Percentiles rank a stretch among this genome's conserved stretches.
Evolutionary conservation across 2,113 vertebrate species (phyloP).

Genomic region (Nymphicus hollandicus): DNA sequence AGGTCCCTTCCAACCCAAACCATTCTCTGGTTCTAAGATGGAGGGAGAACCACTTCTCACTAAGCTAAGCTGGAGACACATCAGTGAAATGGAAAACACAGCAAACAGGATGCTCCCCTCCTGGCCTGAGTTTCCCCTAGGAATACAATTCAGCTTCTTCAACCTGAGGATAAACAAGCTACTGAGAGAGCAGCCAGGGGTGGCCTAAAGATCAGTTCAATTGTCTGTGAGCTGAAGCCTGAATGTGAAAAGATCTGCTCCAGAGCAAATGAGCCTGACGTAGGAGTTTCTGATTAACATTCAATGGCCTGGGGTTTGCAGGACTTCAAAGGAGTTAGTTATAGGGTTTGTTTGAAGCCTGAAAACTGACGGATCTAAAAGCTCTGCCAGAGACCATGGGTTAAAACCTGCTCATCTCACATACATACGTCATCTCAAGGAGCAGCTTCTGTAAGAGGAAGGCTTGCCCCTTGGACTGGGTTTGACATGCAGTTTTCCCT

Average conservation of each 20-base stretch:
- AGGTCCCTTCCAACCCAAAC: neutral
- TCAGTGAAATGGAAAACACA: neutral
- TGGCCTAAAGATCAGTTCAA: neutral
- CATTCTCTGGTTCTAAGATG: neutral
- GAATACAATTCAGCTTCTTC: neutral
- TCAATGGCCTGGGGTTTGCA: neutral
- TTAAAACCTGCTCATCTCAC: neutral
- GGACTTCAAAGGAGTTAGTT: neutral
- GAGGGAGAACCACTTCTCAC: constrained; percentile 45
- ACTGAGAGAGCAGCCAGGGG: neutral
- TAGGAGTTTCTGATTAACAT: constrained; percentile 7
- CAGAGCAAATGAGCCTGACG: neutral
- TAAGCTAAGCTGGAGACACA: neutral
- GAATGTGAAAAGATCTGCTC: neutral
- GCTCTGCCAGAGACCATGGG: neutral
- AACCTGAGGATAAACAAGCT: neutral
- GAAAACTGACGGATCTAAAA: constrained; percentile 1
- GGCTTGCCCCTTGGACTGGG: constrained; percentile 5
- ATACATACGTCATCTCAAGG: neutral
- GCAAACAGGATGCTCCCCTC: neutral
- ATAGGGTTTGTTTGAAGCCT: constrained; percentile 15
- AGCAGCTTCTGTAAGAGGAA: constrained; percentile 5
- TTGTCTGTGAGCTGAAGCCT: neutral
- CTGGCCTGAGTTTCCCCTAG: neutral
- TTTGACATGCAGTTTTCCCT: constrained; percentile 22